phyloP scores from a whole-genome alignment of 2,113 vertebrate genomes.

The Chloroceryle aenea region DNA sequence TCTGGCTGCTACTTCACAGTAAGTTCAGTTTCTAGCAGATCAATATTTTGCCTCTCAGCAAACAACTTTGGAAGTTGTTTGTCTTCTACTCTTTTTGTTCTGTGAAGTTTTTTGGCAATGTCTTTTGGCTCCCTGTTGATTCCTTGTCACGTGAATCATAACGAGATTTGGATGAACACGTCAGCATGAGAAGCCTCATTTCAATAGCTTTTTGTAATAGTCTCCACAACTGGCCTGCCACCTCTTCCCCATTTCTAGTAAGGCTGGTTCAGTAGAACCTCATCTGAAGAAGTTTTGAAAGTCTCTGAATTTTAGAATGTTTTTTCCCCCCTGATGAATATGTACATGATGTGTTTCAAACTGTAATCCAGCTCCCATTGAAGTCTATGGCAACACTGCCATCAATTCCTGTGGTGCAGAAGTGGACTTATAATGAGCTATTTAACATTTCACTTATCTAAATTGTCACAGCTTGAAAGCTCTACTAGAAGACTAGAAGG shows the following conservation, averaged over 20 bases:
- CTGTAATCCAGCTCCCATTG: background rate
- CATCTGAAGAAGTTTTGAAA: background rate
- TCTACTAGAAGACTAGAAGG: background rate
- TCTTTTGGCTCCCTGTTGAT: background rate
- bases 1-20: background rate
- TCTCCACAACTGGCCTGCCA: background rate
- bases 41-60: background rate
- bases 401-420: background rate
- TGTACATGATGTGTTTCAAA: background rate
- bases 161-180: background rate
- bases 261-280: background rate
- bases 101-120: background rate
- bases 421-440: slow-evolving; percentile 45
- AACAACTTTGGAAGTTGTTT: background rate
- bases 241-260: background rate
- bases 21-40: background rate
- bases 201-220: background rate
- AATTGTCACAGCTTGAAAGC: slow-evolving; percentile 62
- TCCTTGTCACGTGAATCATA: background rate
- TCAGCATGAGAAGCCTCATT: background rate
- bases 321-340: background rate
- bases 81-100: background rate
- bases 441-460: slow-evolving; percentile 58
- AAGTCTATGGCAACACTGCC: background rate
- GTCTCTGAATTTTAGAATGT: background rate